Evolutionary conservation across 2,888 invertebrate genomes (phyloP), one percentile per base, ranked within the genome.

Genomic region (Cylloceria caligata): DNA sequence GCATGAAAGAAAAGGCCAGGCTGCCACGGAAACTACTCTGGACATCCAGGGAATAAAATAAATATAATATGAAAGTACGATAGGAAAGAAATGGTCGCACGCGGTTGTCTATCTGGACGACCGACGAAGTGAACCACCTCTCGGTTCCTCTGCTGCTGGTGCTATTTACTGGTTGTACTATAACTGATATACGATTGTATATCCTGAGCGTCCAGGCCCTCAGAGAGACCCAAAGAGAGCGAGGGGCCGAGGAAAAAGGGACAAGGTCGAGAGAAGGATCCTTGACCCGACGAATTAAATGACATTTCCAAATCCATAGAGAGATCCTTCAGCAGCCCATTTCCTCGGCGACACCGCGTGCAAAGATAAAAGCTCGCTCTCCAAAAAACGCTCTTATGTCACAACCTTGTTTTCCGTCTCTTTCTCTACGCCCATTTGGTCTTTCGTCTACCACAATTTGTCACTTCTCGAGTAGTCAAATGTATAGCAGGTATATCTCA

Each of bases 221-320:
- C 77, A 39, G 60, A 36, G 64, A 49, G 52, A 52, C 39, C 67
- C 52, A 49, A 67, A 49, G 65, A 45, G 42, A 49, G 57, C 34
- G 34, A 34, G 36, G 62, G 30, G 42, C 36, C 30, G 62, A 55
- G 75, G 57, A 67, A 62, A 60, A 55, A 72, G 67, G 64, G 39
- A 77, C 36, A 77, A 77, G 52, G 19, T 39, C 34, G 62, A 52
- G 52, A 52, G 60, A 65, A 77, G 77, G 77, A 77, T 72, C 77
- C 81, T 81, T 81, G 77, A 77, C 72, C 80, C 71, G 72, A 68
- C 81, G 77, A 81, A 81, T 77, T 77, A 81, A 81, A 81, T 81
- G 81, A 77, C 77, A 77, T 81, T 81, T 77, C 45, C 60, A 55
- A 77, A 68, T 77, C 72, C 72, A 68, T 42, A 60, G 42, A 75